A percentile compares a stretch with the other conserved stretches of the same genome.
phyloP scores from a whole-genome alignment of 1,140 invertebrate species.

The Drosophila ercepeae region DNA sequence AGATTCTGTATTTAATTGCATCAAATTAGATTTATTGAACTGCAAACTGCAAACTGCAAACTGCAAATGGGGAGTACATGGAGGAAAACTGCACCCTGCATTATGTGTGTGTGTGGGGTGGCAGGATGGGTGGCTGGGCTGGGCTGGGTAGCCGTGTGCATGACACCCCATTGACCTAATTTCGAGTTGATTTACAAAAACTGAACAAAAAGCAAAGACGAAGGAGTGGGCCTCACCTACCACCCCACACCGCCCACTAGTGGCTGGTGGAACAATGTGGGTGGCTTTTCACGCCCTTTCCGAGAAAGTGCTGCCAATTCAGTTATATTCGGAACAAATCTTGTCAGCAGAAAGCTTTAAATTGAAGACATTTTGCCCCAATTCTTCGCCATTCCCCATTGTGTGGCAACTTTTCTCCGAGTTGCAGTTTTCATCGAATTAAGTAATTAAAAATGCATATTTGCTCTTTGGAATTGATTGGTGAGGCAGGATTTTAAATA shows the following conservation, averaged over 20 bases:
- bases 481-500: too few species aligned
- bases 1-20: slow-evolving; percentile 42
- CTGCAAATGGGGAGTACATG: slow-evolving; percentile 32
- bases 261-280: slow-evolving; percentile 32
- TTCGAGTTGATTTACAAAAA: slow-evolving; percentile 77
- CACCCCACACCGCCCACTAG: too few species aligned
- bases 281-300: slow-evolving; percentile 26
- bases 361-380: not conserved
- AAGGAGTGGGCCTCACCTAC: too few species aligned
- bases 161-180: slow-evolving; percentile 77
- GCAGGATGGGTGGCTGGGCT: not conserved
- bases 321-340: slow-evolving; percentile 8
- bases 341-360: not conserved
- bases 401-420: not conserved
- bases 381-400: not conserved
- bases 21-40: slow-evolving; percentile 68
- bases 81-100: slow-evolving; percentile 25
- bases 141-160: slow-evolving; percentile 38
- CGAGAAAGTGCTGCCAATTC: slow-evolving; percentile 18
- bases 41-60: slow-evolving; percentile 53
- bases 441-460: too few species aligned
- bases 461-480: too few species aligned
- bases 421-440: too few species aligned
- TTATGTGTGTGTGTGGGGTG: slow-evolving; percentile 1
- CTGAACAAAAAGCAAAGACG: slow-evolving; percentile 52